Conservation (phyloP, 2,113 vertebrate genomes). For the Reinhardtius hippoglossoides region DNA sequence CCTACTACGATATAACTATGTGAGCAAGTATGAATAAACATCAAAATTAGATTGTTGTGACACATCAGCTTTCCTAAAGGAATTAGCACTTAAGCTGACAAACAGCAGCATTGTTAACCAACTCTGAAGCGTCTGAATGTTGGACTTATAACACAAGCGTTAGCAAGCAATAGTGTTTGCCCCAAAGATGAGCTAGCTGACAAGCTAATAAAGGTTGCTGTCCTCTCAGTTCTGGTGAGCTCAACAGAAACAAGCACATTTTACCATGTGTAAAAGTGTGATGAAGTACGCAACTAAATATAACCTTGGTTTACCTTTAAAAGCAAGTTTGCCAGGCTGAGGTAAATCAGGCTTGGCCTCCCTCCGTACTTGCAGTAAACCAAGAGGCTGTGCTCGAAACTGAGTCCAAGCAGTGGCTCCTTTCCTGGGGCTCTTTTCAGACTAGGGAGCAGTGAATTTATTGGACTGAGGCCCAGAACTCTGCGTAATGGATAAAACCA, state of each 20-base stretch:
- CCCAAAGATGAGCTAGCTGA: too few relatives aligned
- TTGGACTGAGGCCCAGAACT: constrained; percentile 67
- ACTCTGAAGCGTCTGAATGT: not conserved
- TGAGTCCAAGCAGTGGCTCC: constrained; percentile 67
- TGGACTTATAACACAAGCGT: too few relatives aligned
- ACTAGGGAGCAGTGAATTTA: constrained; percentile 54
- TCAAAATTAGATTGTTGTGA: too few relatives aligned
- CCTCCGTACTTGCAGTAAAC: constrained; percentile 29
- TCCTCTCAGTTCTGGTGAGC: not conserved
- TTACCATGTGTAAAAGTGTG: not conserved
- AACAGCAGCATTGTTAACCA: not conserved
- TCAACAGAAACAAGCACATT: not conserved
- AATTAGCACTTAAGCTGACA: not conserved
- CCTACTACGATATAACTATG: not conserved
- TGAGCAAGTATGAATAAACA: not conserved
- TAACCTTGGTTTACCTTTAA: constrained; percentile 16
- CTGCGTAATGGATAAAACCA: constrained; percentile 63
- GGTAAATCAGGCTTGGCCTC: constrained; percentile 15
- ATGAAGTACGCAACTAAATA: not conserved
- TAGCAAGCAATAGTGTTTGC: too few relatives aligned
- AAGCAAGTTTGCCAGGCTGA: constrained; percentile 22
- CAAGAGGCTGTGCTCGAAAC: constrained; percentile 44
- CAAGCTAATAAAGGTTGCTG: too few relatives aligned
- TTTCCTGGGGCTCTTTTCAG: constrained; percentile 64
- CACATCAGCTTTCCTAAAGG: not conserved